phyloP scores from a whole-genome alignment of 1,140 invertebrate genomes.

The Dufourea novaeangliae region DNA sequence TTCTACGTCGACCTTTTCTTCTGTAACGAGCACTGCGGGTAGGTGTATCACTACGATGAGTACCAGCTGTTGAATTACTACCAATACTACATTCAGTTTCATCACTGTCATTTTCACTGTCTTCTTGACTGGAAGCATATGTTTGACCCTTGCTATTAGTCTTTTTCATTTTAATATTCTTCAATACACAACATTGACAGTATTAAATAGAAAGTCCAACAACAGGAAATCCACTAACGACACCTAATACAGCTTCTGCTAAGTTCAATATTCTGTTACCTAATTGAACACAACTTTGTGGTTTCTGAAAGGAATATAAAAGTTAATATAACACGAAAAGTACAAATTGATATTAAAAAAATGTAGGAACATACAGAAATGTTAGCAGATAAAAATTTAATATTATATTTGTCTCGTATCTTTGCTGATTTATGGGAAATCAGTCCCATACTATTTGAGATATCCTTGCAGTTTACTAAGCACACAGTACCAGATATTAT shows the following conservation, averaged over 20 bases:
- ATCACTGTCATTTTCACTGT: slow-evolving; percentile 82
- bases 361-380: slow-evolving; percentile 68
- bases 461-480: slow-evolving; percentile 72
- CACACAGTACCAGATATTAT: slow-evolving; percentile 69
- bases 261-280: slow-evolving; percentile 71
- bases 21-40: slow-evolving; percentile 86
- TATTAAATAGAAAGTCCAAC: neutral
- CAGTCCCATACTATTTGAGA: slow-evolving; percentile 62
- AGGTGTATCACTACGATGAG: slow-evolving; percentile 93
- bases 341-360: slow-evolving; percentile 12
- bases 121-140: slow-evolving; percentile 78
- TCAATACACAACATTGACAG: neutral
- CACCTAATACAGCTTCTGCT: slow-evolving; percentile 66
- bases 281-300: slow-evolving; percentile 57
- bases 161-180: slow-evolving; percentile 72
- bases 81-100: slow-evolving; percentile 91
- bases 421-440: slow-evolving; percentile 61
- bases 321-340: slow-evolving; percentile 23
- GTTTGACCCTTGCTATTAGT: slow-evolving; percentile 63
- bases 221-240: slow-evolving; percentile 68
- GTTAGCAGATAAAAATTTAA: slow-evolving; percentile 70
- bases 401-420: slow-evolving; percentile 73
- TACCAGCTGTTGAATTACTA: slow-evolving; percentile 91
- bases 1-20: slow-evolving; percentile 85
- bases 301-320: slow-evolving; percentile 58